Evolutionary conservation across 2,113 vertebrate species (phyloP).

Genomic region (Pachyramphus minor): DNA sequence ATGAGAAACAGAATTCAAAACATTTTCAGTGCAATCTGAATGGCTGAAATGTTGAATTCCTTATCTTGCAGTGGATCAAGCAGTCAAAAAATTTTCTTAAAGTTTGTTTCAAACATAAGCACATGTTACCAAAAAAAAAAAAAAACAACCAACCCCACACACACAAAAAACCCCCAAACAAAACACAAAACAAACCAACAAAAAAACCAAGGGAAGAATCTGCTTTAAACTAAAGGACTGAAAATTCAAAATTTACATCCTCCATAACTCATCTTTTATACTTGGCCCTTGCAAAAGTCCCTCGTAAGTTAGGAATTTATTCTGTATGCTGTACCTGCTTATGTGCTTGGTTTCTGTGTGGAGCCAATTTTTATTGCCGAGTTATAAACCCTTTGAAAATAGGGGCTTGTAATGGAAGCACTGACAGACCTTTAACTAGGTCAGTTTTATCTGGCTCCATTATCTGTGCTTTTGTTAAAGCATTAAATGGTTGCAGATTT

Average conservation of each 20-base stretch:
- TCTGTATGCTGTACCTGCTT: background rate
- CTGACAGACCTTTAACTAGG: background rate
- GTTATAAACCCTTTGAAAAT: conserved; percentile 25
- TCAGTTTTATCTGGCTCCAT: background rate
- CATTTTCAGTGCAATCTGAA: too few relatives aligned
- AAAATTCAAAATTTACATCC: background rate
- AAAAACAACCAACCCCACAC: too few relatives aligned
- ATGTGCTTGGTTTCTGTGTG: background rate
- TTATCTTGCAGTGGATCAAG: background rate
- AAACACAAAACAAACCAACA: too few relatives aligned
- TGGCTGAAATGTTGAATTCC: background rate
- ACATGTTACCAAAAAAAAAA: background rate
- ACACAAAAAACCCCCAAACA: too few relatives aligned
- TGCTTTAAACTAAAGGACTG: background rate
- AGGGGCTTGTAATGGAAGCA: background rate
- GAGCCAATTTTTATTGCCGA: background rate
- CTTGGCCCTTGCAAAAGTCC: background rate
- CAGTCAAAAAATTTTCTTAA: background rate
- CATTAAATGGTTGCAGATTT: background rate
- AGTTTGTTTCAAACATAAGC: background rate
- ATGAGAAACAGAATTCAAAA: too few relatives aligned
- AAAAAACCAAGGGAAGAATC: too few relatives aligned
- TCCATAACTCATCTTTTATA: background rate
- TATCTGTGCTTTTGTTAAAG: conserved; percentile 4
- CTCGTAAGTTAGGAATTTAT: background rate